Percentiles rank a stretch among this genome's conserved stretches.
phyloP scores from a whole-genome alignment of 2,888 invertebrate species.

The Orthosia incerta region DNA sequence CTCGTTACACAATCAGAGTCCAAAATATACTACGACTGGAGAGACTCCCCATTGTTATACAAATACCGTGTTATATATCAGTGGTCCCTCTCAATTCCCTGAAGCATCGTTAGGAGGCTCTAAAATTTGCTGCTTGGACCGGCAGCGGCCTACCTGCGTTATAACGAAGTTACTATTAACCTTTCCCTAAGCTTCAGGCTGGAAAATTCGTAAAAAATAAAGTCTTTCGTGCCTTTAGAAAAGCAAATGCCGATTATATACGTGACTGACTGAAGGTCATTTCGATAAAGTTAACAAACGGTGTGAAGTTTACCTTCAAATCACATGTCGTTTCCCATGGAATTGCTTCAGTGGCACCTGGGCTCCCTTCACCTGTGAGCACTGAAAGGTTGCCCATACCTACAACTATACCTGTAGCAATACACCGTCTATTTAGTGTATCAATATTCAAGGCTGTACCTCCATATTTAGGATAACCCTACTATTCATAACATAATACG shows the following conservation, averaged over 20 bases:
- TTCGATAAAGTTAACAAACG: constrained; percentile 19
- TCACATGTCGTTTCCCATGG: constrained; percentile 41
- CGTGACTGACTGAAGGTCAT: constrained; percentile 8
- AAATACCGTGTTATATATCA: constrained; percentile 42
- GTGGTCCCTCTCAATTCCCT: constrained; percentile 34
- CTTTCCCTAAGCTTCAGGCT: constrained; percentile 16
- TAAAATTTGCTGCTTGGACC: constrained; percentile 48
- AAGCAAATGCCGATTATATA: not conserved
- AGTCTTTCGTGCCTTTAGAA: not conserved
- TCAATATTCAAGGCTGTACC: constrained; percentile 63
- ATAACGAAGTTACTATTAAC: constrained; percentile 41
- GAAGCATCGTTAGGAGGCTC: constrained; percentile 51
- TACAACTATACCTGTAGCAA: not conserved
- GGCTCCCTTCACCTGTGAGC: constrained; percentile 5
- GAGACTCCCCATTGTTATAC: constrained; percentile 24
- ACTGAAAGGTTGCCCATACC: not conserved
- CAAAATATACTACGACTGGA: not conserved
- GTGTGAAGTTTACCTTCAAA: constrained; percentile 21
- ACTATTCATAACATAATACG: constrained; percentile 57
- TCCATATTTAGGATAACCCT: constrained; percentile 48
- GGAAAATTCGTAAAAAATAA: constrained; percentile 22
- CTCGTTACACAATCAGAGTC: constrained; percentile 1
- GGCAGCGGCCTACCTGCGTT: constrained; percentile 28
- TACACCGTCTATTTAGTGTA: constrained; percentile 28
- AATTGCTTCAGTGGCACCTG: constrained; percentile 15